Percentiles rank a stretch among this genome's conserved stretches.
These are phyloP conservation scores for Anorthoa munda DNA, from an alignment of 2,888 invertebrate species.

Conservation along the genomic window DNA sequence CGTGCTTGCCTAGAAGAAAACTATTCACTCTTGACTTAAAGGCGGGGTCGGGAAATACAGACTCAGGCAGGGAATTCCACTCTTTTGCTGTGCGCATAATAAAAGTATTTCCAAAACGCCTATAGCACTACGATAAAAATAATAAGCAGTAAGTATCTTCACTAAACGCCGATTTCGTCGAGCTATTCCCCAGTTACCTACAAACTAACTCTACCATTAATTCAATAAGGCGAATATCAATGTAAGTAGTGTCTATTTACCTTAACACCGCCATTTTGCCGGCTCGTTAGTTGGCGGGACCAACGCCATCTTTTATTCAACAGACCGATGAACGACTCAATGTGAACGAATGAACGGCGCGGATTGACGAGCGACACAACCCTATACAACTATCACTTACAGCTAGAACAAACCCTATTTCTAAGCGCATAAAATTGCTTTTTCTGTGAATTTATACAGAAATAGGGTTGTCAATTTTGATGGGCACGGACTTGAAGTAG, in stretches of 20 bases:
- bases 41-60: too few relatives aligned
- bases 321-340: conserved; percentile 79
- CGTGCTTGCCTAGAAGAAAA: too few relatives aligned
- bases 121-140: neutral
- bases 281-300: conserved; percentile 74
- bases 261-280: conserved; percentile 76
- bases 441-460: conserved; percentile 43
- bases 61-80: too few relatives aligned
- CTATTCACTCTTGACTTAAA: too few relatives aligned
- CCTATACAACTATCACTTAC: conserved; percentile 52
- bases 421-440: conserved; percentile 50
- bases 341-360: conserved; percentile 76
- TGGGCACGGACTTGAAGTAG: conserved; percentile 58
- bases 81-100: too few relatives aligned
- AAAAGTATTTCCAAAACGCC: too few relatives aligned
- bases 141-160: neutral
- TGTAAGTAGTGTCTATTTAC: conserved; percentile 74
- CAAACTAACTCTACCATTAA: conserved; percentile 46
- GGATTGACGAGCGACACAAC: conserved; percentile 67
- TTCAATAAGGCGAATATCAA: conserved; percentile 63
- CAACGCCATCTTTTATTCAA: conserved; percentile 83
- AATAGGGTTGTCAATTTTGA: conserved; percentile 51
- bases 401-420: conserved; percentile 52
- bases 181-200: conserved; percentile 23
- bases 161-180: neutral